Evolutionary conservation across 2,888 invertebrate genomes (phyloP).

Genomic region (Rhopalosiphum nymphaeae): DNA sequence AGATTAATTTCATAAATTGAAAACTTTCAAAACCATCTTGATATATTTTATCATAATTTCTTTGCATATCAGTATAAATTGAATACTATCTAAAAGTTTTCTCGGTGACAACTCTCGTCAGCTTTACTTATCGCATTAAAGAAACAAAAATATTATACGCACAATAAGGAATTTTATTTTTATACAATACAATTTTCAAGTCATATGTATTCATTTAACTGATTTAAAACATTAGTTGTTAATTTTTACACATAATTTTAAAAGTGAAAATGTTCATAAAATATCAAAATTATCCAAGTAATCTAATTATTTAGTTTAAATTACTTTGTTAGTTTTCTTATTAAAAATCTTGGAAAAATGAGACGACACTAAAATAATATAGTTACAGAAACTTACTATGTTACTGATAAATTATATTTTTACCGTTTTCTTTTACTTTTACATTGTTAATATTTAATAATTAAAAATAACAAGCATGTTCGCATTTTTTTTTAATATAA

Average conservation of each 20-base stretch:
- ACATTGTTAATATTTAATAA: not conserved
- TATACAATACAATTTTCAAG: not conserved
- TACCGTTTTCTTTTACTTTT: not conserved
- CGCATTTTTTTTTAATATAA: not conserved
- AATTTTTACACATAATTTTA: not conserved
- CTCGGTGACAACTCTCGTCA: slow-evolving; percentile 7
- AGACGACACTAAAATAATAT: not conserved
- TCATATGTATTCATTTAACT: not conserved
- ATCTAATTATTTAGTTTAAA: not conserved
- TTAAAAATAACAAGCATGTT: slow-evolving; percentile 20
- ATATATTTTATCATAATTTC: slow-evolving; percentile 17
- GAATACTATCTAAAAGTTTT: slow-evolving; percentile 19
- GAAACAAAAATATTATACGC: not conserved
- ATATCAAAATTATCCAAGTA: not conserved
- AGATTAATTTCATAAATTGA: slow-evolving; percentile 47
- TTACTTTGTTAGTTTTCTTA: not conserved
- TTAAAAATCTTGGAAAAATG: not conserved
- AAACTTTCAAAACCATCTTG: slow-evolving; percentile 37
- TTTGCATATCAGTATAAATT: slow-evolving; percentile 22
- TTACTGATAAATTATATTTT: not conserved
- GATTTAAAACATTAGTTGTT: not conserved
- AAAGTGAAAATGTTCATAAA: not conserved
- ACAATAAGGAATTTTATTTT: not conserved
- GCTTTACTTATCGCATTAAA: not conserved
- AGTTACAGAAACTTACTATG: not conserved